A percentile compares a stretch with the other conserved stretches of the same genome.
Evolutionary conservation across 2,113 vertebrate species (phyloP).

Genomic region (Engraulis encrasicolus): DNA sequence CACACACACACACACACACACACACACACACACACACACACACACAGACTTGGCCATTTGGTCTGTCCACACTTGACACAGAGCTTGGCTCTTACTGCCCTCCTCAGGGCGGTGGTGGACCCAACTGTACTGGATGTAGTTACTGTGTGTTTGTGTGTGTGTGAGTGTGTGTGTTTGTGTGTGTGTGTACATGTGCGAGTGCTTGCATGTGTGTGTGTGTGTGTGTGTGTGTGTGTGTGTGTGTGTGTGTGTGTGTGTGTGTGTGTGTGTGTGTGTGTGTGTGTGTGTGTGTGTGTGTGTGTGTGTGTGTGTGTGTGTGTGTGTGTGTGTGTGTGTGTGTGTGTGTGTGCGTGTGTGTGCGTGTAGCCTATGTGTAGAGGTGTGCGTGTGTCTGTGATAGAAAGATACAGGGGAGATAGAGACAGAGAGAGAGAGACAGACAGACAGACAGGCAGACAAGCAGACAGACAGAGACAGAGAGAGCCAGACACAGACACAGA

Average conservation of each 20-base stretch:
- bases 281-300: conserved; percentile 8
- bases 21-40: too few species aligned
- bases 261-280: conserved; percentile 26
- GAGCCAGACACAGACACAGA: too few species aligned
- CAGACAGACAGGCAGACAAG: too few species aligned
- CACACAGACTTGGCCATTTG: conserved; percentile 34
- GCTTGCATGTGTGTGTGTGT: too few species aligned
- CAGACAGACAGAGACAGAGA: too few species aligned
- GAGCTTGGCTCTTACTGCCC: conserved; percentile 73
- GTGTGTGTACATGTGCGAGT: conserved; percentile 24
- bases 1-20: too few species aligned
- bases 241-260: conserved; percentile 16
- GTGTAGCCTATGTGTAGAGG: background rate
- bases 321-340: background rate
- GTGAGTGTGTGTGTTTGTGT: conserved; percentile 19
- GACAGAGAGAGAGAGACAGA: too few species aligned
- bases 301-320: background rate
- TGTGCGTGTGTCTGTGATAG: too few species aligned
- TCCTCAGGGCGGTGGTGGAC: conserved; percentile 67
- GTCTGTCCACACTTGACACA: conserved; percentile 37
- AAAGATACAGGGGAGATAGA: too few species aligned
- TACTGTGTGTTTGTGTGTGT: conserved; percentile 15
- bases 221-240: conserved; percentile 5
- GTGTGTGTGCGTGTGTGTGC: background rate
- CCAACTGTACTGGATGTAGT: too few species aligned